Conservation (phyloP, 1,140 invertebrate species). For the Polypedilum pembai region DNA sequence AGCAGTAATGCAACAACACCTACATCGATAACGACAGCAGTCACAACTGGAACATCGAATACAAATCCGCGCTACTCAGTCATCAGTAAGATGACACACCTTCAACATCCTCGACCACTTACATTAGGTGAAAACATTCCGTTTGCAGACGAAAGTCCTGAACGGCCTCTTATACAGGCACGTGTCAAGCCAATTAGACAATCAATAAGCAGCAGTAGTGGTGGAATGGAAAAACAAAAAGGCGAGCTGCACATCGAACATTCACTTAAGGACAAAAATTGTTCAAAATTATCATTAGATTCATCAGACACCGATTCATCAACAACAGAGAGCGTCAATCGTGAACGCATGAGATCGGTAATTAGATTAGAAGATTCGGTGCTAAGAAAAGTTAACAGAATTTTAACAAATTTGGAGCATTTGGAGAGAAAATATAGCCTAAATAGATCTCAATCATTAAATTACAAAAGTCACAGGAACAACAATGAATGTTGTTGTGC, state of each 20-base stretch:
- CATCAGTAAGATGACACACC: slow-evolving; percentile 30
- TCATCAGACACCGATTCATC: slow-evolving; percentile 41
- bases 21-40: slow-evolving; percentile 35
- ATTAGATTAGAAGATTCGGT: slow-evolving; percentile 25
- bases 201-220: slow-evolving; percentile 36
- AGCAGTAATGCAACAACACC: background rate
- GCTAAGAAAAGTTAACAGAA: slow-evolving; percentile 30
- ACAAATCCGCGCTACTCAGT: slow-evolving; percentile 32
- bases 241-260: slow-evolving; percentile 29
- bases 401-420: slow-evolving; percentile 29
- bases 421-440: slow-evolving; percentile 40
- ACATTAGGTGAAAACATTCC: slow-evolving; percentile 46
- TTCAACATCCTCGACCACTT: slow-evolving; percentile 36
- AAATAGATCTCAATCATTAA: slow-evolving; percentile 54
- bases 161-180: slow-evolving; percentile 35
- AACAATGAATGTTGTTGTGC: slow-evolving; percentile 32
- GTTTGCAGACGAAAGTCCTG: slow-evolving; percentile 49
- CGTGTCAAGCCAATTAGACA: slow-evolving; percentile 38
- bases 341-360: slow-evolving; percentile 32
- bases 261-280: slow-evolving; percentile 23
- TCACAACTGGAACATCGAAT: slow-evolving; percentile 34
- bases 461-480: slow-evolving; percentile 45
- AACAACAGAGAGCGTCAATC: slow-evolving; percentile 40
- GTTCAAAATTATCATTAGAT: background rate
- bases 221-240: slow-evolving; percentile 29